Base-by-base conservation (phyloP, 1,140 invertebrate genomes). In the Drosophila busckii region DNA sequence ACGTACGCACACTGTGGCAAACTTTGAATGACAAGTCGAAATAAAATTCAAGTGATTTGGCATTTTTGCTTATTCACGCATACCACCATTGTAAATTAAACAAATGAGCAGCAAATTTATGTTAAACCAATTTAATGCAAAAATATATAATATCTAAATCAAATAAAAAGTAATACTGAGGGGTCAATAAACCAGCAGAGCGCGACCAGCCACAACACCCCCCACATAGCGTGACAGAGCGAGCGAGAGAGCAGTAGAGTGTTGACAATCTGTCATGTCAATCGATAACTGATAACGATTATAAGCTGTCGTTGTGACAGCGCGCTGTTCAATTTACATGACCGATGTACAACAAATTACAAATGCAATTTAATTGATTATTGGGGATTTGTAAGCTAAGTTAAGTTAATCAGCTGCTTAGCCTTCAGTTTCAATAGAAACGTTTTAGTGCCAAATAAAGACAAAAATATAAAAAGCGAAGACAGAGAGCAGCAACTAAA, bases 31-130 rank as follows among this genome's bases (percentile, higher is more conserved):
- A 68, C 50, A 67, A 63, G 53, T 58, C 50, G 23, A 40, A 34
- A 44, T 37, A 31, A 45, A 52, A 37, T 40, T 15, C 22, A 12
- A 38, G 37, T 29, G 34, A 40, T 42, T 23, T 50, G 46, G 34
- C 19, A 20, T n/a, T n/a, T n/a, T n/a, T n/a, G n/a, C n/a, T n/a
- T n/a, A n/a, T n/a, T n/a, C n/a, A n/a, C n/a, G n/a, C 55, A 58
- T 20, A 41, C 3, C 17, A 20, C 19, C 13, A 25, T 28, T 26
- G 22, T 52, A 53, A 66, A 78, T 76, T 76, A 80, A 80, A 71
- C 73, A 80, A 80, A 60, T 67, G 40, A 55, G 52, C 67, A 46
- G 38, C 31, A 70, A 70, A 67, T 55, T 76, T 66, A 52, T 61
- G 45, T 42, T 70, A 61, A 46, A 59, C 44, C 46, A 76, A 78